A percentile compares a stretch with the other conserved stretches of the same genome.
Conservation (phyloP, 2,113 vertebrate genomes). For the Epinephelus lanceolatus region DNA sequence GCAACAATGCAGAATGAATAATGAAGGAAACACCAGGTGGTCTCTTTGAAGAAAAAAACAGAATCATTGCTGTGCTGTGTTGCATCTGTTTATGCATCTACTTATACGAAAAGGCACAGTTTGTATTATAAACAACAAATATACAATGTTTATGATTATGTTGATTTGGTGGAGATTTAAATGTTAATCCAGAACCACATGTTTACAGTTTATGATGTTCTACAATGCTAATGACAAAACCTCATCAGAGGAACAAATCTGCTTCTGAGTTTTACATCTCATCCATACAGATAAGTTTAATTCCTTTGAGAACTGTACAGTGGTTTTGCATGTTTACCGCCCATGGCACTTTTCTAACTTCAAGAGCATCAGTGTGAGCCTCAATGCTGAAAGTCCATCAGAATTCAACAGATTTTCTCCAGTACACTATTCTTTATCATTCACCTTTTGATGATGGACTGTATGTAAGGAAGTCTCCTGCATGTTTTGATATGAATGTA, state of each 20-base stretch:
- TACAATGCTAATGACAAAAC: no score
- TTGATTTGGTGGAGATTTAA: not conserved
- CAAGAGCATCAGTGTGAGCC: no score
- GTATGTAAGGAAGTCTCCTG: no score
- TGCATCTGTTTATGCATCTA: not conserved
- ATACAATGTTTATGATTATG: not conserved
- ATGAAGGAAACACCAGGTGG: constrained; percentile 17
- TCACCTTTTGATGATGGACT: no score
- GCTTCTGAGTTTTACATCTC: not conserved
- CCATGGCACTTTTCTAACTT: no score
- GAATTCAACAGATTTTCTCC: no score
- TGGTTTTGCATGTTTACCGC: no score
- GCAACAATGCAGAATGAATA: constrained; percentile 7
- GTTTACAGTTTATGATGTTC: not conserved
- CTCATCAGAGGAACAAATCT: not conserved
- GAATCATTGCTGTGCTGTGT: not conserved
- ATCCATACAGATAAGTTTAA: not conserved
- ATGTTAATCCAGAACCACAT: not conserved
- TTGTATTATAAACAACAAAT: not conserved
- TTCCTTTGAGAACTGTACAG: not conserved
- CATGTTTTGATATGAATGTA: no score
- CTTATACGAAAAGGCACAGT: not conserved
- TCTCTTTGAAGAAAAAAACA: not conserved
- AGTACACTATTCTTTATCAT: no score
- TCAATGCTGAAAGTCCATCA: no score